Evolutionary conservation across 2,797 vertebrate genomes (phyloP).

Genomic region (Lophius americanus): DNA sequence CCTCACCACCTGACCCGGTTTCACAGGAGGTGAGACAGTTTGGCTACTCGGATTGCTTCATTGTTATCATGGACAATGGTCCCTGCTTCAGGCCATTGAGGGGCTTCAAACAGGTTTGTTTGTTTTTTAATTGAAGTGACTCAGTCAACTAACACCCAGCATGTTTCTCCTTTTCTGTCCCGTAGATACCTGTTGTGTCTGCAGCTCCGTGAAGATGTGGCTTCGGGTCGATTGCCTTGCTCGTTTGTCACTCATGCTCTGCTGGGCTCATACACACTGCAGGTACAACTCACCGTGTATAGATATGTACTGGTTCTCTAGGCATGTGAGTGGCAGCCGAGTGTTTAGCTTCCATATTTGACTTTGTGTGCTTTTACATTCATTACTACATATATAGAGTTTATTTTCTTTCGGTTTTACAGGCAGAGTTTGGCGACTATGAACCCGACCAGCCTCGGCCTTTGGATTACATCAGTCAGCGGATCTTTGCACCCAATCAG

Average conservation of each 20-base stretch:
- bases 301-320: background rate
- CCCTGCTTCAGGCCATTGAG: slow-evolving; percentile 23
- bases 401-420: background rate
- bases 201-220: slow-evolving; percentile 94
- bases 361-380: background rate
- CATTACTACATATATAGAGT: background rate
- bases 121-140: background rate
- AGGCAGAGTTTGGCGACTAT: slow-evolving; percentile 93
- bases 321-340: background rate
- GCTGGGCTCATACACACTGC: slow-evolving; percentile 92
- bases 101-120: background rate
- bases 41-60: slow-evolving; percentile 21
- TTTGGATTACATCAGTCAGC: slow-evolving; percentile 85
- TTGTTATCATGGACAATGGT: slow-evolving; percentile 33
- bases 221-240: slow-evolving; percentile 91
- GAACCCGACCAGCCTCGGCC: slow-evolving; percentile 87
- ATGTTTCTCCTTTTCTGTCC: background rate
- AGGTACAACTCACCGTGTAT: slow-evolving; percentile 62
- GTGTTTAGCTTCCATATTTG: background rate
- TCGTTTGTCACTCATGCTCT: slow-evolving; percentile 96
- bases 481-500: slow-evolving; percentile 91
- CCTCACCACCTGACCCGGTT: slow-evolving; percentile 8
- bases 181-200: slow-evolving; percentile 95
- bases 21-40: slow-evolving; percentile 17
- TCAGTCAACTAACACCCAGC: background rate